Evolutionary conservation across 1,140 invertebrate genomes (phyloP), one percentile per base, ranked within the genome.

Genomic region (Cheumatopsyche charites): DNA sequence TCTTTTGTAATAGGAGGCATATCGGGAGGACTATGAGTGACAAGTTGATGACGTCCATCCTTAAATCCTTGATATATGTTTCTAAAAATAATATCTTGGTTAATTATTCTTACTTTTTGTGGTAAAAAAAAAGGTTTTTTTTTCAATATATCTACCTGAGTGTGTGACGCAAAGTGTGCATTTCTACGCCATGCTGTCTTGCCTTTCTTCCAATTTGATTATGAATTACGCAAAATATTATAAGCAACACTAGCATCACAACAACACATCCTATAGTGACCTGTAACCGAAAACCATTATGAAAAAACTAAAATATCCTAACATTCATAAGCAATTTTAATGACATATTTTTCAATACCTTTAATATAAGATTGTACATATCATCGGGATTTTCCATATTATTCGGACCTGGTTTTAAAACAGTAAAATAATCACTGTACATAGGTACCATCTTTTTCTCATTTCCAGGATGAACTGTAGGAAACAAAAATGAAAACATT

Each of bases 1-100:
- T 84, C 81, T 78, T 89, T 90, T 0, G 87, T 80, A 75, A 96
- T 90, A 0, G 93, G 92, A n/a, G 91, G 89, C 84, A 94, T 90
- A 78, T 93, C 91, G 0, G 92, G 91, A 0, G 91, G 91, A 76
- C 88, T 89, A 1, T 88, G 75, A 0, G 83, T 81, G 2, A 90
- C 87, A 15, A 90, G 83, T 62, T 89, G 87, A 76, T 91, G 89
- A 11, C 90, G 85, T 2, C 90, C 88, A 62, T 90, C 80, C 6
- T 79, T 78, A 26, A 77, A 62, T 5, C 73, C 73, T 67, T 80
- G 79, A 11, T 80, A 81, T 9, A 80, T 76, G 68, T 80, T 81
- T 68, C 82, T 83, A 69, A 7, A 72, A 49, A 23, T 7, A 5
- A 15, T 15, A 63, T 68, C 13, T 49, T 62, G 26, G n/a, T 62